Conservation (phyloP, 2,797 vertebrate species). For the Darevskia nairensis region DNA sequence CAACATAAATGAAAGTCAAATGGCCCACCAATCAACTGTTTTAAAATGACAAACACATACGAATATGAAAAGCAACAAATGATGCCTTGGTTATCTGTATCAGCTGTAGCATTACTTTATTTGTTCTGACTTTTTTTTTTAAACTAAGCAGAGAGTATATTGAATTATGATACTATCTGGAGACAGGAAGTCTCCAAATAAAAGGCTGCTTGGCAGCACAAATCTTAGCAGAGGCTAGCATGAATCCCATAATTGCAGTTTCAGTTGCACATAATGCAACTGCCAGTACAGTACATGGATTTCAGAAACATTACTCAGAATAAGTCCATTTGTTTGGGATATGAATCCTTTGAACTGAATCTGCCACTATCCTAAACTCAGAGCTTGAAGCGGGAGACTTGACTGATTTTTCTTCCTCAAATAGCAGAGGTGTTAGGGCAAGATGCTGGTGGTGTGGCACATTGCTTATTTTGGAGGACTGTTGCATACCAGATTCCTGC, state of each 20-base stretch:
- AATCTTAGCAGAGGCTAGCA: neutral
- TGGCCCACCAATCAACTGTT: neutral
- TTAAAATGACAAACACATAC: neutral
- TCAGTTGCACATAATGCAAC: neutral
- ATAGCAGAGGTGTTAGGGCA: neutral
- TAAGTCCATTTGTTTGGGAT: neutral
- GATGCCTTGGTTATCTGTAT: neutral
- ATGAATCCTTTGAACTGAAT: neutral
- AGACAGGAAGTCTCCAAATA: conserved; percentile 5
- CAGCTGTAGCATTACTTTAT: neutral
- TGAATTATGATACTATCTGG: neutral
- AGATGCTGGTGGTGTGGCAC: neutral
- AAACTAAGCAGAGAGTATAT: neutral
- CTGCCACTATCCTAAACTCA: neutral
- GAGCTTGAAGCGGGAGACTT: neutral
- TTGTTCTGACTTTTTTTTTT: neutral
- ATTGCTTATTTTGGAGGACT: neutral
- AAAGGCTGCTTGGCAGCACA: neutral
- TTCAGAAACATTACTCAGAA: neutral
- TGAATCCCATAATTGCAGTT: neutral
- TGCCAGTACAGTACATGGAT: neutral
- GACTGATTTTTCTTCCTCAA: neutral
- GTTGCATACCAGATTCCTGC: neutral
- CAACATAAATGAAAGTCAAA: neutral
- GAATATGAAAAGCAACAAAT: neutral